Percentiles rank a stretch among this genome's conserved stretches.
phyloP scores from a whole-genome alignment of 2,113 vertebrate genomes.

The Athene noctua region DNA sequence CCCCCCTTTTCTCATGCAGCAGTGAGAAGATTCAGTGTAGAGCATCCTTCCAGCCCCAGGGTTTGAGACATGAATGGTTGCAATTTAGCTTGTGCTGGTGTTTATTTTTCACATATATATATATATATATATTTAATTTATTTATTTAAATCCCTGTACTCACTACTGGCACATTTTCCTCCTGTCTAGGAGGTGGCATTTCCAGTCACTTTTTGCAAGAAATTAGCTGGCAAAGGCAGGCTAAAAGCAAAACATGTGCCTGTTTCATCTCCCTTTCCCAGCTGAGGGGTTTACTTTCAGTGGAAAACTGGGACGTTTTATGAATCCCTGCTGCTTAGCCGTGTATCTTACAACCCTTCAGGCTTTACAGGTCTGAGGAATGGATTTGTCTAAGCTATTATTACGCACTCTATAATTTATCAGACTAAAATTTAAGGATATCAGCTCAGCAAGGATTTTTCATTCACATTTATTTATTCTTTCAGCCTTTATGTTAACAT shows the following conservation, averaged over 20 bases:
- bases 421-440: constrained; percentile 7
- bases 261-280: background rate
- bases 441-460: background rate
- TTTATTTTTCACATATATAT: background rate
- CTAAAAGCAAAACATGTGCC: background rate
- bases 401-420: background rate
- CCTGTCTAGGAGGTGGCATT: background rate
- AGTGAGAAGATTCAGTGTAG: background rate
- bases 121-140: no score
- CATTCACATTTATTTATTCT: constrained; percentile 14
- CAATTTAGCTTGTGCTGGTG: background rate
- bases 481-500: background rate
- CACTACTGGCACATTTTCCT: background rate
- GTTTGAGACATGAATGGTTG: accelerated
- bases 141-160: background rate
- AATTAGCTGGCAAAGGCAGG: background rate
- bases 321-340: background rate
- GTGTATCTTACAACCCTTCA: background rate
- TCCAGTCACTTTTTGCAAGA: background rate
- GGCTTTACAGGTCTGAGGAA: background rate
- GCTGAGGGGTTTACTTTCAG: background rate
- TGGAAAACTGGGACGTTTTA: background rate
- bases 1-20: background rate
- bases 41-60: background rate
- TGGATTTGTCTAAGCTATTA: constrained; percentile 2